Conservation (phyloP, 2,113 vertebrate species). For the Sardina pilchardus region DNA sequence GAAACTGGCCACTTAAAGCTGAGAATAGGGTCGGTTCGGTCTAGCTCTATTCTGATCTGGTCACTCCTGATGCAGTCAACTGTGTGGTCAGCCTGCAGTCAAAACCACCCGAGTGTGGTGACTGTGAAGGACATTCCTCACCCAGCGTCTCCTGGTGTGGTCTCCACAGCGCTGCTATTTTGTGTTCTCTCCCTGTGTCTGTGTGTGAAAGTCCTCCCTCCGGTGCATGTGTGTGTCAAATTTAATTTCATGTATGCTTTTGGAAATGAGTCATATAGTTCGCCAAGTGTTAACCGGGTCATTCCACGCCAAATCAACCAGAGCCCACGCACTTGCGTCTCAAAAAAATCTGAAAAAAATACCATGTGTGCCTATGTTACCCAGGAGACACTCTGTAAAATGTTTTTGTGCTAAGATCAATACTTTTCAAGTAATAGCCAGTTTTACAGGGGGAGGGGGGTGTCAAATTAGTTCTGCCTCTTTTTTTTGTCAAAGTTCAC, state of each 20-base stretch:
- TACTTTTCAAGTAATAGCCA: too few relatives aligned
- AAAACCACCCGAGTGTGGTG: background rate
- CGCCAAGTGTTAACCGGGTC: background rate
- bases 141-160: background rate
- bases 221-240: background rate
- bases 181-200: background rate
- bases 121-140: background rate
- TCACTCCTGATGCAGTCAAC: background rate
- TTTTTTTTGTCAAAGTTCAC: too few relatives aligned
- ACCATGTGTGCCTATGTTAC: too few relatives aligned
- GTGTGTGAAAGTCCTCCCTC: conserved; percentile 10
- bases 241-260: background rate
- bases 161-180: background rate
- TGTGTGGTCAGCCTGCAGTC: background rate
- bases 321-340: too few relatives aligned
- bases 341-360: too few relatives aligned
- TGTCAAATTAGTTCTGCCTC: too few relatives aligned
- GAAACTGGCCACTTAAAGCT: background rate
- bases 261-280: background rate
- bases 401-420: too few relatives aligned
- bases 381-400: too few relatives aligned
- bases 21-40: background rate
- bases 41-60: background rate
- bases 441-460: too few relatives aligned
- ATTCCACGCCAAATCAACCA: too few relatives aligned